phyloP scores from a whole-genome alignment of 1,140 invertebrate species.

The Chymomyza costata region DNA sequence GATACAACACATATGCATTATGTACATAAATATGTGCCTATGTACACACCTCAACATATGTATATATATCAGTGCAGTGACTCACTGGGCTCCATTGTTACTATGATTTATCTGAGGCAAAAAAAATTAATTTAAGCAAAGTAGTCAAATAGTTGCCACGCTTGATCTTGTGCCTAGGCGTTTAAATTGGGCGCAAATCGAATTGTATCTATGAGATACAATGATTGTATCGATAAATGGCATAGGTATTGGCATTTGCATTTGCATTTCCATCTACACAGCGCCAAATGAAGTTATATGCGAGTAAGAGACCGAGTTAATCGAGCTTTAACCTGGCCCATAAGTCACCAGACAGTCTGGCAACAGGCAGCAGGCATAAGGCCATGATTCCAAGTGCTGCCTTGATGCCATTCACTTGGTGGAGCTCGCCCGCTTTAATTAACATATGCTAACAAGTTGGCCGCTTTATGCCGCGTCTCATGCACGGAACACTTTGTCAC shows the following conservation, averaged over 20 bases:
- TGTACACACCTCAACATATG: no score
- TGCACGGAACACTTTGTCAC: slow-evolving; percentile 72
- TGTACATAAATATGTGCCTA: no score
- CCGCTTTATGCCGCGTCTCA: no score
- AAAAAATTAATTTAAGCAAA: no score
- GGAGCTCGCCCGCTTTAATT: slow-evolving; percentile 64
- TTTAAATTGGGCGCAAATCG: slow-evolving; percentile 71
- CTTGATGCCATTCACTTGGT: slow-evolving; percentile 4
- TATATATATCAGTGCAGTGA: slow-evolving; percentile 51
- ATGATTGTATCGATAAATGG: slow-evolving; percentile 63
- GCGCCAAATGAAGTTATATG: slow-evolving; percentile 51
- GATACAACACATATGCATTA: no score
- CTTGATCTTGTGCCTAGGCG: slow-evolving; percentile 35
- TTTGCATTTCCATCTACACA: slow-evolving; percentile 18
- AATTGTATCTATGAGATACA: slow-evolving; percentile 43
- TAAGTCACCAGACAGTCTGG: slow-evolving; percentile 53
- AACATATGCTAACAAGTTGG: slow-evolving; percentile 72
- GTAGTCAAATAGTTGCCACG: slow-evolving; percentile 18
- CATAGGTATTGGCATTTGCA: slow-evolving; percentile 39
- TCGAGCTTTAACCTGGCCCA: slow-evolving; percentile 36
- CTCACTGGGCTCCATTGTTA: slow-evolving; percentile 47
- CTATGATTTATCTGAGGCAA: slow-evolving; percentile 51
- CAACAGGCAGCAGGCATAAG: slow-evolving; percentile 48
- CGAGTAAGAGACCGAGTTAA: slow-evolving; percentile 42
- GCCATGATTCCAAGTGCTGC: slow-evolving; percentile 4